Base-by-base conservation (phyloP, 2,888 invertebrate species). In the Trichacis sp. region DNA sequence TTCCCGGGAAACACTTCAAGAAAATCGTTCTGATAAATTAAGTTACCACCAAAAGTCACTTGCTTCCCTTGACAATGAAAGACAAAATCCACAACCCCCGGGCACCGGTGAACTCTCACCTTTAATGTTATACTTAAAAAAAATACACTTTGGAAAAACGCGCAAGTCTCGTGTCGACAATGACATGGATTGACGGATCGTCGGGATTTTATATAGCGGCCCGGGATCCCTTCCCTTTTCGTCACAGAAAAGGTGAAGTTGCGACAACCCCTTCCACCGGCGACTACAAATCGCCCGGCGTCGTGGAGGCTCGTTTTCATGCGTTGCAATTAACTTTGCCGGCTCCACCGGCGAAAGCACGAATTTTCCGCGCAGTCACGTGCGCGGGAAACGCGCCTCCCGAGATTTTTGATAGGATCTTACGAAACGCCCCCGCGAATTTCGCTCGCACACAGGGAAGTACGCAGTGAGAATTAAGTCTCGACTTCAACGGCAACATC, bases 171-270 rank as follows among this genome's bases (percentile, higher is more conserved):
- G 47, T 47, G 57, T 72, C 69, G 63, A 76, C 75, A 76, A 71
- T 74, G 75, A 73, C 72, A 71, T 71, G 63, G 63, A 76, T 71
- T 68, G 70, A 64, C 59, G 65, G 62, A 47, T 50, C 59, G 60
- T 73, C 70, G 74, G 8, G 77, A 77, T 78, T 82, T 80, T 82
- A 82, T 82, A 82, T 73, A 59, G 62, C 62, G 17, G 68, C 53
- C 30, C 65, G 66, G 29, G 65, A 71, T 45, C 70, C 70, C 67
- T 64, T 64, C 72, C 57, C 42, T 52, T 53, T 38, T 51, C 58
- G 29, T 61, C 58, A 69, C 63, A 64, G 43, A 66, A 64, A 69
- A 69, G 57, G 57, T 55, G 52, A 53, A 48, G 55, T 67, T 67
- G 66, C 62, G 58, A 63, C 51, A 62, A 67, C 61, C 38, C 46